Conservation (phyloP, 2,113 vertebrate species). For the Poeciliopsis turrubarensis region DNA sequence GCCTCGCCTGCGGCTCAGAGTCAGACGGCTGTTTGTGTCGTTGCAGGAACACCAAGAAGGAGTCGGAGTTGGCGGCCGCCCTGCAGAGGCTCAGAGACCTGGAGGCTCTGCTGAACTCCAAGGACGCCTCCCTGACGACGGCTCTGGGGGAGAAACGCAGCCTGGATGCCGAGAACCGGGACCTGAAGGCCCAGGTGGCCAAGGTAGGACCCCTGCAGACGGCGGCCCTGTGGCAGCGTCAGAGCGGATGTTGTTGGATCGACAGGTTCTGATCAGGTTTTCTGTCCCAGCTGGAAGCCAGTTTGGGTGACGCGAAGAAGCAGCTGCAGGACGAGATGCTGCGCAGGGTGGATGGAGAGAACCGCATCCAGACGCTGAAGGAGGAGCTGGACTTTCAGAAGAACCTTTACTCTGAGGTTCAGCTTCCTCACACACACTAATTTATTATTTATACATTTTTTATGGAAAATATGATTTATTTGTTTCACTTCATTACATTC, state of each 20-base stretch:
- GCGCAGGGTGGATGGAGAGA: slow-evolving; percentile 89
- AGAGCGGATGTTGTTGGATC: too few species aligned
- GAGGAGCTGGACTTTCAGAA: slow-evolving; percentile 94
- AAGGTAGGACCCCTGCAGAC: slow-evolving; percentile 79
- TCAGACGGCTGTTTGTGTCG: not conserved
- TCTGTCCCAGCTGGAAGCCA: slow-evolving; percentile 81
- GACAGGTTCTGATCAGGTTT: not conserved
- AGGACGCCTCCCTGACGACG: slow-evolving; percentile 87
- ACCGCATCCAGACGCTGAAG: slow-evolving; percentile 90
- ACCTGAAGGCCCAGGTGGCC: slow-evolving; percentile 85
- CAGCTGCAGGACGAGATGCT: slow-evolving; percentile 95
- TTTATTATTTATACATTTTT: too few species aligned
- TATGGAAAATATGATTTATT: too few species aligned
- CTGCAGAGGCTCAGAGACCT: slow-evolving; percentile 89
- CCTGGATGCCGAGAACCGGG: slow-evolving; percentile 85
- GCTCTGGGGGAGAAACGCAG: slow-evolving; percentile 90
- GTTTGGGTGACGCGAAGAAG: slow-evolving; percentile 86
- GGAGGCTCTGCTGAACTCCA: slow-evolving; percentile 91
- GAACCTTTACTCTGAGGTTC: slow-evolving; percentile 88
- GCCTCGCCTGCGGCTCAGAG: too few species aligned
- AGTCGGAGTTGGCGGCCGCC: slow-evolving; percentile 83
- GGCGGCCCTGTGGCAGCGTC: too few species aligned
- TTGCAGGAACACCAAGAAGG: slow-evolving; percentile 90
- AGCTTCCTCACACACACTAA: slow-evolving; percentile 6
- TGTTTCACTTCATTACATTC: too few species aligned